Conservation (phyloP, 2,113 vertebrate genomes). For the Hemibagrus wyckioides region DNA sequence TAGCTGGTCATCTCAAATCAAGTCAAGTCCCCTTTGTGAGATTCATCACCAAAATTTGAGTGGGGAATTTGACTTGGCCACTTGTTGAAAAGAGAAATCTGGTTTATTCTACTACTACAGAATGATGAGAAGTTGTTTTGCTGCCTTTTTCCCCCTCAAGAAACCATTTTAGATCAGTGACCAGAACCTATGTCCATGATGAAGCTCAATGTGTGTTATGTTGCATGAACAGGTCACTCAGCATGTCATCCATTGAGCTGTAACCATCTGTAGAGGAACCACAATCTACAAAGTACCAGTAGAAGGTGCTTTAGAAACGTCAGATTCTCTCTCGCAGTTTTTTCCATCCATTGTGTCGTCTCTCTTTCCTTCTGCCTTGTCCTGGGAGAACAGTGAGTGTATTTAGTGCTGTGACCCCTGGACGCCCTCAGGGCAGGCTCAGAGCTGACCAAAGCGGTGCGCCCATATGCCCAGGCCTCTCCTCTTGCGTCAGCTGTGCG, state of each 20-base stretch:
- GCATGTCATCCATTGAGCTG: neutral
- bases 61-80: neutral
- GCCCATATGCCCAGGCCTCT: slow-evolving; percentile 71
- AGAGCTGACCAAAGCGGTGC: slow-evolving; percentile 69
- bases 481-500: slow-evolving; percentile 42
- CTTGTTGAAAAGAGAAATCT: neutral
- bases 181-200: slow-evolving; percentile 9
- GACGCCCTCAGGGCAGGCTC: slow-evolving; percentile 70
- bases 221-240: slow-evolving; percentile 39
- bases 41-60: neutral
- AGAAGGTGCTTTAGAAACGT: neutral
- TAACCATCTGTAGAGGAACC: slow-evolving; percentile 1
- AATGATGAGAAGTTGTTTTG: neutral
- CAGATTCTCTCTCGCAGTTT: neutral
- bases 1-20: neutral
- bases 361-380: slow-evolving; percentile 50
- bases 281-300: neutral
- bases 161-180: neutral
- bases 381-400: slow-evolving; percentile 70
- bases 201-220: neutral
- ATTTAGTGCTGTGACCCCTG: slow-evolving; percentile 68
- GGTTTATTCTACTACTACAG: neutral
- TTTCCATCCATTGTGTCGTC: neutral
- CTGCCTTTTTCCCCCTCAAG: neutral
- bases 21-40: neutral